Conservation (phyloP, 2,797 vertebrate species). For the Lepus townsendii region DNA sequence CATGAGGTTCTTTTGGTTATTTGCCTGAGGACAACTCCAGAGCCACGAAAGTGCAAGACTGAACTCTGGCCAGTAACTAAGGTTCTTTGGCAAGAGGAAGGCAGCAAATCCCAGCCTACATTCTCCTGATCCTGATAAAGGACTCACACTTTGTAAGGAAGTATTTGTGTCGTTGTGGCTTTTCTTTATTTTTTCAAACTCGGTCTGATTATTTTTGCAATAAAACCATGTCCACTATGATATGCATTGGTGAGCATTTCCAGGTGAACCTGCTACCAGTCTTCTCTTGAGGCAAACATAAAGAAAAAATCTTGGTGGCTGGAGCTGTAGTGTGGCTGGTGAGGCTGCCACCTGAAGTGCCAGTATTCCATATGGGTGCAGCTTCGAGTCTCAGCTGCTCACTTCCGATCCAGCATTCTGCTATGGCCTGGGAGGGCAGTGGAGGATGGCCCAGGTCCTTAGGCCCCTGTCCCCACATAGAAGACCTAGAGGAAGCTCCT, state of each 20-base stretch:
- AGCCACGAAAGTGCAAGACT: background rate
- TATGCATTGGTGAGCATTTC: fast-evolving
- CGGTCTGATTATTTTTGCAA: background rate
- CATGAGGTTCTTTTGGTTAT: background rate
- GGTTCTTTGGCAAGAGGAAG: background rate
- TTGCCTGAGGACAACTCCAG: background rate
- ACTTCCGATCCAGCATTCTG: no score
- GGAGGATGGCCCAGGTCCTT: no score
- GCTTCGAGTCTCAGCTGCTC: no score
- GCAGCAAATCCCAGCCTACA: fast-evolving
- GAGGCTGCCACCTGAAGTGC: no score
- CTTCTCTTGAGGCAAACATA: background rate
- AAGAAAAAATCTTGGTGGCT: background rate
- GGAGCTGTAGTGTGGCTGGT: no score
- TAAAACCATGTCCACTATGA: background rate
- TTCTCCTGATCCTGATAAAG: background rate
- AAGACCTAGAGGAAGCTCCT: no score
- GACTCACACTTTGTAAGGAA: fast-evolving
- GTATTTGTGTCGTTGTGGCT: fast-evolving
- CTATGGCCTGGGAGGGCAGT: no score
- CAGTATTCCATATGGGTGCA: no score
- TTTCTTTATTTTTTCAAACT: background rate
- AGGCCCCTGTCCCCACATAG: no score
- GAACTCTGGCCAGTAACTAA: background rate
- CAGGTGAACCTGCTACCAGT: background rate